Conservation (phyloP, 2,888 invertebrate genomes). For the Apantesis nais region DNA sequence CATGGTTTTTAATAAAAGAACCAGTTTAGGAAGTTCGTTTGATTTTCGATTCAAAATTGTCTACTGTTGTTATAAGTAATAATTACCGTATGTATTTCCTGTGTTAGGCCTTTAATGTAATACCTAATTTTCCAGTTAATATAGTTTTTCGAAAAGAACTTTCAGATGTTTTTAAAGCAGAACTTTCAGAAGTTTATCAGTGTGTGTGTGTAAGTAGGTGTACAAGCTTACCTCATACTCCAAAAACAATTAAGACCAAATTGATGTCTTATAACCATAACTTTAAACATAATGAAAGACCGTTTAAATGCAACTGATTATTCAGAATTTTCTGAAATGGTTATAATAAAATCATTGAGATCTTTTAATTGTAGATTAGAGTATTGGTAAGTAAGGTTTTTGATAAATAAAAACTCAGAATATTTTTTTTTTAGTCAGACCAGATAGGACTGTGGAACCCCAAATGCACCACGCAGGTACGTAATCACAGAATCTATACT, state of each 20-base stretch:
- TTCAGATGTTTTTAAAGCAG: neutral
- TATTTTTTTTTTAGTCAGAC: constrained; percentile 69
- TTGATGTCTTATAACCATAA: neutral
- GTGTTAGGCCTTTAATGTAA: neutral
- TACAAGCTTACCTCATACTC: neutral
- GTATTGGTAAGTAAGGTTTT: constrained; percentile 16
- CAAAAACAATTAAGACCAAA: neutral
- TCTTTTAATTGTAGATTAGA: neutral
- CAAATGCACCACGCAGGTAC: constrained; percentile 75
- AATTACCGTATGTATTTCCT: too few relatives aligned
- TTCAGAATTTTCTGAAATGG: too few relatives aligned
- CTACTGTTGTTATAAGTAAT: too few relatives aligned
- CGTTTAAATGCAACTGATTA: neutral
- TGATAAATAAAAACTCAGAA: constrained; percentile 39
- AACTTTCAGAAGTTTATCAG: neutral
- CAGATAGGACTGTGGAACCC: constrained; percentile 71
- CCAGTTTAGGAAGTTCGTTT: neutral
- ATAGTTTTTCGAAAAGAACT: neutral
- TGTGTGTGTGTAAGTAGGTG: neutral
- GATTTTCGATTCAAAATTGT: neutral
- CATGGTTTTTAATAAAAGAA: neutral
- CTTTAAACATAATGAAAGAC: neutral
- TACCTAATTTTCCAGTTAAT: neutral
- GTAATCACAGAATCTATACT: constrained; percentile 79
- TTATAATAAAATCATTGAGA: neutral